A percentile compares a stretch with the other conserved stretches of the same genome.
Evolutionary conservation across 2,888 invertebrate genomes (phyloP).

Genomic region (Habrosyne pyritoides): DNA sequence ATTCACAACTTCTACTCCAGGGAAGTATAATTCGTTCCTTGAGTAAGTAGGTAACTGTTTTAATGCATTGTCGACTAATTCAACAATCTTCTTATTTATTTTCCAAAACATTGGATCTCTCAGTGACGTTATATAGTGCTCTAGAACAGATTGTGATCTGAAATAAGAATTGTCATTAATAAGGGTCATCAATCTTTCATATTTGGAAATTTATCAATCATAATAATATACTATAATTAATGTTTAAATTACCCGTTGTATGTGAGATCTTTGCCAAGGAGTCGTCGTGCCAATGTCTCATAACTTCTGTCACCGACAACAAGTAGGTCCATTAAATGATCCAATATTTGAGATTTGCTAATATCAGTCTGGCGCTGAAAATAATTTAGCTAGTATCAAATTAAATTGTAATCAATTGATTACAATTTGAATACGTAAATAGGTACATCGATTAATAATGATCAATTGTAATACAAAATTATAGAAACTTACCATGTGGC

Average conservation of each 20-base stretch:
- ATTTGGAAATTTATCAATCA: constrained; percentile 22
- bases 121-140: constrained; percentile 83
- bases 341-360: constrained; percentile 68
- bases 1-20: constrained; percentile 85
- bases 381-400: constrained; percentile 33
- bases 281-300: constrained; percentile 55
- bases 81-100: constrained; percentile 84
- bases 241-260: constrained; percentile 51
- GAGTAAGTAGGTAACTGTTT: constrained; percentile 82
- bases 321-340: constrained; percentile 68
- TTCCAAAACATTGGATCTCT: constrained; percentile 89
- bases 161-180: constrained; percentile 32
- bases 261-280: constrained; percentile 48
- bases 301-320: constrained; percentile 66
- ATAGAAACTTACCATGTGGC: constrained; percentile 59
- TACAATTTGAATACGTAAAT: not conserved
- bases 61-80: constrained; percentile 83
- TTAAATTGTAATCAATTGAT: constrained; percentile 9
- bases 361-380: constrained; percentile 66
- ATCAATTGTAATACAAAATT: not conserved
- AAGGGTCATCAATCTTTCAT: not conserved
- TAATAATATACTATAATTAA: constrained; percentile 24
- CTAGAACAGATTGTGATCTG: constrained; percentile 62
- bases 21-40: constrained; percentile 83
- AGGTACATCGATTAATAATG: not conserved